Evolutionary conservation across 2,888 invertebrate species (phyloP), one percentile per base, ranked within the genome.

Genomic region (Heliconius charithonia): DNA sequence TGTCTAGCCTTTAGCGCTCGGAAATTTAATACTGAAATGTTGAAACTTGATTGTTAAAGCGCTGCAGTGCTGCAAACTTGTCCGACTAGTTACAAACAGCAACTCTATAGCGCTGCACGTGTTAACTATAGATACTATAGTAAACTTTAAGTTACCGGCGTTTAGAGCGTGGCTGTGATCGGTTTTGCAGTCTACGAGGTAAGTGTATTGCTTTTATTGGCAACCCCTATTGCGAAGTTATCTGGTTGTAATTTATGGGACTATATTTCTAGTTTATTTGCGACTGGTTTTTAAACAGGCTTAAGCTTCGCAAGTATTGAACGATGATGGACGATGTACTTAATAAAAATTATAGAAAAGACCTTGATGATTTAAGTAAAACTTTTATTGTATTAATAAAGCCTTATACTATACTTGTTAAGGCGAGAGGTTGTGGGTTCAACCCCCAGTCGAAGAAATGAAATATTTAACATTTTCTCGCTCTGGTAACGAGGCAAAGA

Each of bases 1-100:
- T 87, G 88, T 87, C 84, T 83, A 83, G 87, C 91, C 86, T 80
- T 79, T 81, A 85, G 88, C 87, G 82, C 82, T 86, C 84, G 83
- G 83, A 89, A 89, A 89, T 88, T 86, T 86, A 89, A 91, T 88
- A 89, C 88, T 82, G 79, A 74, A 81, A 72, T 75, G 79, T 80
- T 51, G 72, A 74, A 79, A 81, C 80, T 79, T 76, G 66, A 73
- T 73, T 79, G 65, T 79, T 82, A 63, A 81, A 81, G 79, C 82
- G 81, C 81, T 82, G 72, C 51, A 80, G 77, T 70, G 80, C 79
- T 79, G 62, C 72, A 81, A 81, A 74, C 81, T 77, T 77, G 72
- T 80, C 74, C 73, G 10, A 16, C 27, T 62, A 37, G 41, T 74
- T 74, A 74, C 62, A 41, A 41, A 74, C 62, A 63, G 27, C 37